Conservation (phyloP, 1,140 invertebrate species). For the Drosophila pseudoananassae region DNA sequence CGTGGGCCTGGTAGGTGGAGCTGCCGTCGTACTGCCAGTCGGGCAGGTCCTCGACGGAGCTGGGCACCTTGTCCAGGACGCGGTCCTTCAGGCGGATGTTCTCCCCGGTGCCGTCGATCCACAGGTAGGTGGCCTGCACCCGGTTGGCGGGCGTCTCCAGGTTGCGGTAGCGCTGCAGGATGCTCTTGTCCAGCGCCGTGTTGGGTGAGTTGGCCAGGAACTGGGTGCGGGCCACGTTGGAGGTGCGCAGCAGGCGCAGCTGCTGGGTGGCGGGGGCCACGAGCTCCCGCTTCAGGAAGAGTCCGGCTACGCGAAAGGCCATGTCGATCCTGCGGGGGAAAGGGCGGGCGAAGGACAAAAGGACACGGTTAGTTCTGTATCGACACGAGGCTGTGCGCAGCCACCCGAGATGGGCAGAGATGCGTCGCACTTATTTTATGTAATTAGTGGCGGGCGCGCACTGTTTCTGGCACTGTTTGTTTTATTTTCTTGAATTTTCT, state of each 20-base stretch:
- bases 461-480: conserved; percentile 12
- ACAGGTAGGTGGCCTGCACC: conserved; percentile 93
- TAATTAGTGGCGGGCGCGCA: conserved; percentile 21
- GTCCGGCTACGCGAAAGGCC: conserved; percentile 80
- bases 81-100: conserved; percentile 93
- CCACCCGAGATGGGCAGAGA: background rate
- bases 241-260: conserved; percentile 53
- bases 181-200: conserved; percentile 89
- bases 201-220: conserved; percentile 88
- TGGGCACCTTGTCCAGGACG: conserved; percentile 91
- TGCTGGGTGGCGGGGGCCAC: conserved; percentile 53
- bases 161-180: conserved; percentile 89
- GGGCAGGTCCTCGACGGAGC: conserved; percentile 90
- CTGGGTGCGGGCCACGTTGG: conserved; percentile 30
- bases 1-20: conserved; percentile 90
- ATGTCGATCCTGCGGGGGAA: conserved; percentile 50
- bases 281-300: conserved; percentile 76
- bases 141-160: conserved; percentile 90
- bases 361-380: conserved; percentile 49
- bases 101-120: conserved; percentile 97
- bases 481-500: background rate
- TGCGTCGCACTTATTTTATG: conserved; percentile 26
- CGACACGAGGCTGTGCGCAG: conserved; percentile 20
- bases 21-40: conserved; percentile 97
- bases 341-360: conserved; percentile 46